Evolutionary conservation across 2,797 vertebrate genomes (phyloP), one percentile per base, ranked within the genome.

Genomic region (Jordanella pulchra): DNA sequence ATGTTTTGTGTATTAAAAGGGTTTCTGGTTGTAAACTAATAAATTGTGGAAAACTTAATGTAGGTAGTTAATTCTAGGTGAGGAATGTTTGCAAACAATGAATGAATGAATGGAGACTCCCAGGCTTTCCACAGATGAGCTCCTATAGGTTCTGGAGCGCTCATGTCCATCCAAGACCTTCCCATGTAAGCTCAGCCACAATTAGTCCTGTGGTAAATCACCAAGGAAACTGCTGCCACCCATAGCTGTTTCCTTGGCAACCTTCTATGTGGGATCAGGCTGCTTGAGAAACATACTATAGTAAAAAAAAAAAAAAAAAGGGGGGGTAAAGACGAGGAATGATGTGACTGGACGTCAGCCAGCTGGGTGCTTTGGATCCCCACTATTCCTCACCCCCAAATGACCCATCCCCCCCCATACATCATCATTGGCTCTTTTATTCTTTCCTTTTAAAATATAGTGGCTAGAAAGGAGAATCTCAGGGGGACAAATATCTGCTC

Each of bases 201-300:
- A 84, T 80, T 72, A 72, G 80, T 89, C 87, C 86, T 88, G 71
- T 78, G 71, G 88, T 84, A 89, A 85, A 90, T 93, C 93, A 90
- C 93, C 93, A 91, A 84, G 90, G 94, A 90, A 94, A 93, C 93
- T 90, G 88, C 92, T 91, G 91, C 91, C 92, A 89, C 89, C 90
- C 90, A 78, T 84, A 77, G 79, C 83, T 71, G 92, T 94, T 92
- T 86, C 93, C 93, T 72, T 90, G 86, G 90, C 87, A 94, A 95
- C 93, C 76, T 76, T 87, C 85, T 89, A 84, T 65, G 65, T 66
- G 71, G 89, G 90, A 91, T 83, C 86, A 82, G 73, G 76, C 81
- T 80, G 82, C 86, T 70, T 76, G 89, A 87, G 73, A 73, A 70
- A 81, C 75, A 25, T 78, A 82, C 90, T 76, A 77, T 84, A 67